Conservation (phyloP, 2,888 invertebrate species). For the Mayetiola destructor region DNA sequence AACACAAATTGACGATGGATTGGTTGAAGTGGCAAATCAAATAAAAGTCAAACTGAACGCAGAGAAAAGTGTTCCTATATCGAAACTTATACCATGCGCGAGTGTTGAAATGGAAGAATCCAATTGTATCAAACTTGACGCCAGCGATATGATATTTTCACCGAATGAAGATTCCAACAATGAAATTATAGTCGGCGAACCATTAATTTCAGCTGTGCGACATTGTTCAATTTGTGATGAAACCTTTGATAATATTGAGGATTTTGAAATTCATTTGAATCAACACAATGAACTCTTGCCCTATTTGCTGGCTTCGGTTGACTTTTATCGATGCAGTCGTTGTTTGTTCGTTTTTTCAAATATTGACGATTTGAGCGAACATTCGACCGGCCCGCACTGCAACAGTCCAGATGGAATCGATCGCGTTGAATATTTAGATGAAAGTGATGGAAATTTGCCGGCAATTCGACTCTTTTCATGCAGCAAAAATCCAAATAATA, state of each 20-base stretch:
- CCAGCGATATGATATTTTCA: background rate
- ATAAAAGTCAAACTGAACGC: background rate
- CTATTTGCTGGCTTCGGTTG: background rate
- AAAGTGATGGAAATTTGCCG: background rate
- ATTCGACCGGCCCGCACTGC: too few species aligned
- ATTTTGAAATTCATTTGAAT: background rate
- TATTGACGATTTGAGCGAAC: background rate
- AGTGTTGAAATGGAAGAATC: background rate
- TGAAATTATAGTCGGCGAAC: background rate
- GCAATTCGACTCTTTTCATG: background rate
- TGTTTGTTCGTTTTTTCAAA: background rate
- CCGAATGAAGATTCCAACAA: too few species aligned
- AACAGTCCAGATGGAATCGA: too few species aligned
- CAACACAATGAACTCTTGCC: background rate
- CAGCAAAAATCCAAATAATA: background rate
- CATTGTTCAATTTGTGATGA: background rate
- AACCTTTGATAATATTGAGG: background rate
- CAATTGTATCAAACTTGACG: background rate
- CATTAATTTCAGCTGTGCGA: background rate
- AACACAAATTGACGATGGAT: background rate
- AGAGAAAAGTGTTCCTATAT: background rate
- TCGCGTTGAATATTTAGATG: background rate
- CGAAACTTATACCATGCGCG: too few species aligned
- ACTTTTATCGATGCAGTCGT: constrained; percentile 13
- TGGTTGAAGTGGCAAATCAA: background rate